Evolutionary conservation across 2,113 vertebrate species (phyloP).

Genomic region (Apaloderma vittatum): DNA sequence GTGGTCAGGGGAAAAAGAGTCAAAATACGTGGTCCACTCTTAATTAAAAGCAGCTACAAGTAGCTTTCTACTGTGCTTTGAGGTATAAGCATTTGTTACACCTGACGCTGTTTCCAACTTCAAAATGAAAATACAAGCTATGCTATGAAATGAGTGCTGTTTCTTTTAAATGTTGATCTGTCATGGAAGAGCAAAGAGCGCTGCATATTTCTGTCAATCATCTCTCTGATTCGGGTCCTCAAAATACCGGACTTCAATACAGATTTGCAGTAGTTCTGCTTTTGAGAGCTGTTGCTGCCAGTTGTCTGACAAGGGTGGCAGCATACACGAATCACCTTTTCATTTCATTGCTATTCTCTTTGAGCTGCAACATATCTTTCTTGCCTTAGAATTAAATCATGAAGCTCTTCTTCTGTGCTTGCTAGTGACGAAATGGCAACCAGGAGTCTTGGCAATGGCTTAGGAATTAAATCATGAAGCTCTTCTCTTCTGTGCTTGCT

Average conservation of each 20-base stretch:
- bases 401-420: not conserved
- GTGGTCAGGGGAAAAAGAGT: not conserved
- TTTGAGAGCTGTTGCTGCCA: not conserved
- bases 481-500: not conserved
- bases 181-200: not conserved
- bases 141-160: not conserved
- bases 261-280: not conserved
- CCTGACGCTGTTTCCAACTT: not conserved
- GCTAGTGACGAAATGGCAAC: not conserved
- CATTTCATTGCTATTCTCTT: not conserved
- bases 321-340: not conserved
- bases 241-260: not conserved
- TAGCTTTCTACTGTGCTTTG: not conserved
- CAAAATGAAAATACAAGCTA: not conserved
- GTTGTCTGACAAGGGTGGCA: not conserved
- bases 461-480: not conserved
- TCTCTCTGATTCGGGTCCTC: not conserved
- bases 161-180: not conserved
- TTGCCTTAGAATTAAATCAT: not conserved
- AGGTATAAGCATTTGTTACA: not conserved
- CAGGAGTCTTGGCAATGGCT: not conserved
- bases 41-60: not conserved
- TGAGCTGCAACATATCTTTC: not conserved
- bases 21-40: fast-evolving
- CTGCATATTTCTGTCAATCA: not conserved